Evolutionary conservation across 1,140 invertebrate genomes (phyloP).

Genomic region (Lethrus apterus): DNA sequence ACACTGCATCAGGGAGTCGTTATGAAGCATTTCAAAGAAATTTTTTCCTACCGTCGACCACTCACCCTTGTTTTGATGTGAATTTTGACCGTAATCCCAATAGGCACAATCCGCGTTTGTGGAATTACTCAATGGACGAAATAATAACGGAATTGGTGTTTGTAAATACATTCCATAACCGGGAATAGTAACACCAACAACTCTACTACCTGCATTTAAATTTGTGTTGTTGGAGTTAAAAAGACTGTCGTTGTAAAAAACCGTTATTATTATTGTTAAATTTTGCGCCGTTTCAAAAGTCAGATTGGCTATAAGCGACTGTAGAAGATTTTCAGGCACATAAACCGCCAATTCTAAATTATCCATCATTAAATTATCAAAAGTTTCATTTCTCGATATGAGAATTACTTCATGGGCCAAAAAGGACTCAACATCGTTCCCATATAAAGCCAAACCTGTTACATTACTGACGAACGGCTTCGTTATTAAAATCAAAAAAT

Average conservation of each 20-base stretch:
- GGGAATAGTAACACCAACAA: background rate
- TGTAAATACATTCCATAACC: background rate
- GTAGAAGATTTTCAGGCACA: background rate
- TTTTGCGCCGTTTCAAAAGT: background rate
- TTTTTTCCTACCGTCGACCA: conserved; percentile 40
- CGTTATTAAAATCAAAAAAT: conserved; percentile 4
- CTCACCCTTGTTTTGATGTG: conserved; percentile 25
- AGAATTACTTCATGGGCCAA: background rate
- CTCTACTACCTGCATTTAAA: background rate
- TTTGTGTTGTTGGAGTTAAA: conserved; percentile 3
- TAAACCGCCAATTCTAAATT: conserved; percentile 9
- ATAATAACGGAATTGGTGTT: background rate
- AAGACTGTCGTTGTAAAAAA: conserved; percentile 3
- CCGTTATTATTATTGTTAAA: conserved; percentile 1
- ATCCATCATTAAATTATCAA: background rate
- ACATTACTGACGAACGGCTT: conserved; percentile 3
- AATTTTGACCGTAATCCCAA: conserved; percentile 47
- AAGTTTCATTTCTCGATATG: background rate
- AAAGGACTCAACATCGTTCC: background rate
- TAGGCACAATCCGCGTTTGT: conserved; percentile 43
- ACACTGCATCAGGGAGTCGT: conserved; percentile 43
- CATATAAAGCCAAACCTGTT: conserved; percentile 2
- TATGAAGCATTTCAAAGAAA: conserved; percentile 23
- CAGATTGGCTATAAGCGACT: background rate
- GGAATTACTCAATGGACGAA: background rate